A percentile compares a stretch with the other conserved stretches of the same genome.
Evolutionary conservation across 2,888 invertebrate genomes (phyloP).

Genomic region (Clusia tigrina): DNA sequence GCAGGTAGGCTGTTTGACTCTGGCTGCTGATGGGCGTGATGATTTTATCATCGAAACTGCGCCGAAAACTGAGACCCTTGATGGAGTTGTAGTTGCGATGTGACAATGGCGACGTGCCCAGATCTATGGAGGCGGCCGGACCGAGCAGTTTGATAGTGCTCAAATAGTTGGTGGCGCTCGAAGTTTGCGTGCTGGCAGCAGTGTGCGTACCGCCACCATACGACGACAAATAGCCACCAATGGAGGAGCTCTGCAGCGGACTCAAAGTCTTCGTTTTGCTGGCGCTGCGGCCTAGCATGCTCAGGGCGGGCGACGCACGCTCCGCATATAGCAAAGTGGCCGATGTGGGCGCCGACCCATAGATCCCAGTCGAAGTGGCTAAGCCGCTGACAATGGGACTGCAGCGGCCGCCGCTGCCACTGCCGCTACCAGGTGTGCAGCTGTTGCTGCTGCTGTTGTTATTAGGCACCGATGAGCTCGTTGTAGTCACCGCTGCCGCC

Average conservation of each 20-base stretch:
- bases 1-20: slow-evolving; percentile 25
- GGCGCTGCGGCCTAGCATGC: slow-evolving; percentile 46
- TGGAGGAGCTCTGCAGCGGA: slow-evolving; percentile 43
- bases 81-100: slow-evolving; percentile 58
- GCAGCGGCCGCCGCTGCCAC: slow-evolving; percentile 38
- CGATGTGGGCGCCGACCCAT: slow-evolving; percentile 29
- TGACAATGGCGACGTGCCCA: slow-evolving; percentile 57
- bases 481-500: slow-evolving; percentile 31
- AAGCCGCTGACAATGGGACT: slow-evolving; percentile 41
- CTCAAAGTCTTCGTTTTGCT: slow-evolving; percentile 50
- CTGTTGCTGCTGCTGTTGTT: slow-evolving; percentile 40
- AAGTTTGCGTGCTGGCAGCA: slow-evolving; percentile 31
- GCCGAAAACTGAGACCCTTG: slow-evolving; percentile 60
- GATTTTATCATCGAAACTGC: slow-evolving; percentile 62
- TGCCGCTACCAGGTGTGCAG: slow-evolving; percentile 30
- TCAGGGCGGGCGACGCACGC: slow-evolving; percentile 55
- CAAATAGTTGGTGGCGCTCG: slow-evolving; percentile 46
- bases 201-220: slow-evolving; percentile 26
- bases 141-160: slow-evolving; percentile 54
- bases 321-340: slow-evolving; percentile 33
- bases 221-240: slow-evolving; percentile 35
- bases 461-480: slow-evolving; percentile 13
- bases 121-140: slow-evolving; percentile 58
- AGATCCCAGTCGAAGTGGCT: slow-evolving; percentile 29
- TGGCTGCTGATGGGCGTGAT: slow-evolving; percentile 41